phyloP scores from a whole-genome alignment of 2,888 invertebrate species.

The Chrysolina americana region DNA sequence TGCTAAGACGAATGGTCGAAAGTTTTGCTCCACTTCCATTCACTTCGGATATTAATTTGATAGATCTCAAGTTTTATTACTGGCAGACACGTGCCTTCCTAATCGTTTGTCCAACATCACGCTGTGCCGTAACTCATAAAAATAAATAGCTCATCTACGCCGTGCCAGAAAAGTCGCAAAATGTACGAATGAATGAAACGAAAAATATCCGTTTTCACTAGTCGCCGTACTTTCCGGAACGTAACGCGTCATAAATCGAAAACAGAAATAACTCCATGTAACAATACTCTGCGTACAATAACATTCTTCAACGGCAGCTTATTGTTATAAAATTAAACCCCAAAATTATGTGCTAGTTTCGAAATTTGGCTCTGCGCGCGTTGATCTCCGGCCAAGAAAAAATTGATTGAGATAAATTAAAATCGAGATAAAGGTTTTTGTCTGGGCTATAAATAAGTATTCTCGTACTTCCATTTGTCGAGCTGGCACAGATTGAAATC shows the following conservation, averaged over 20 bases:
- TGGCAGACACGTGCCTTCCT: neutral
- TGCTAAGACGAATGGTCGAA: no score
- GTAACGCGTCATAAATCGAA: neutral
- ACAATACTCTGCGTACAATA: slow-evolving; percentile 1
- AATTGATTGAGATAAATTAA: slow-evolving; percentile 32
- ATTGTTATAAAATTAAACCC: slow-evolving; percentile 11
- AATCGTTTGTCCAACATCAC: neutral
- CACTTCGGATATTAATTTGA: neutral
- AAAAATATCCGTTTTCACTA: neutral
- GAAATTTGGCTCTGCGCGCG: slow-evolving; percentile 12
- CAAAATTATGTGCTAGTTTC: slow-evolving; percentile 1
- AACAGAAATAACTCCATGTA: neutral
- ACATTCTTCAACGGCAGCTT: slow-evolving; percentile 7
- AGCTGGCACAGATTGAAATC: slow-evolving; percentile 11
- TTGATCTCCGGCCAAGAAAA: slow-evolving; percentile 28
- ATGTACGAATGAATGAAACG: slow-evolving; percentile 11
- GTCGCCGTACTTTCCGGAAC: neutral
- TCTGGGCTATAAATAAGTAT: slow-evolving; percentile 22
- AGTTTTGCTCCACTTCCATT: no score
- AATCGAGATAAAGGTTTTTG: slow-evolving; percentile 27
- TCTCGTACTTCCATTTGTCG: slow-evolving; percentile 7
- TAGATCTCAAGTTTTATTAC: neutral
- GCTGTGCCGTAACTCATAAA: slow-evolving; percentile 17
- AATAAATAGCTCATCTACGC: neutral
- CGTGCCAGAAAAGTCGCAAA: slow-evolving; percentile 10